These are phyloP conservation scores for Pammene aurita DNA, from an alignment of 2,888 invertebrate genomes.

Conservation along the genomic window DNA sequence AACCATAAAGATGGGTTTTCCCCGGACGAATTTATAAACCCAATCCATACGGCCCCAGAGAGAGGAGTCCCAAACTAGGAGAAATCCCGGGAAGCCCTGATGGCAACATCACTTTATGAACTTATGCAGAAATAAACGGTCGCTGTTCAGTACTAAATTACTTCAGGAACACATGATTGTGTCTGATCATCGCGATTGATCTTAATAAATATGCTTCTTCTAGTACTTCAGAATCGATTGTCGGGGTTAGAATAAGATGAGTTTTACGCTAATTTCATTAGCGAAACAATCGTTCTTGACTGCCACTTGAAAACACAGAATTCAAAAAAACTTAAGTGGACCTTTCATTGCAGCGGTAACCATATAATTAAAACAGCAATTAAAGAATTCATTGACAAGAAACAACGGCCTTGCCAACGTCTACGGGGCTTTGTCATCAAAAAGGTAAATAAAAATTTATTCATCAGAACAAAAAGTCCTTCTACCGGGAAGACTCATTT, in stretches of 20 bases:
- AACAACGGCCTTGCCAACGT: slow-evolving; percentile 38
- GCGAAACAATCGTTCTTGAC: not conserved
- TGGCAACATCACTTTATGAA: no score
- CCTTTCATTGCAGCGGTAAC: not conserved
- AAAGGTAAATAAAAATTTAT: slow-evolving; percentile 63
- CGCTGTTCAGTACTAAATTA: no score
- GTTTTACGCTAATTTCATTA: not conserved
- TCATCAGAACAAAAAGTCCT: slow-evolving; percentile 69
- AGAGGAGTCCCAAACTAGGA: no score
- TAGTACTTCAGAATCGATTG: no score
- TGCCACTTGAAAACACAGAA: not conserved
- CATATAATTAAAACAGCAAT: slow-evolving; percentile 27
- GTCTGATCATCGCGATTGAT: no score
- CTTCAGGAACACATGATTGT: no score
- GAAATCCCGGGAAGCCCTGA: no score
- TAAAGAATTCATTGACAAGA: slow-evolving; percentile 31
- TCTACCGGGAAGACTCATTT: slow-evolving; percentile 68
- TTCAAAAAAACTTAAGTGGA: not conserved
- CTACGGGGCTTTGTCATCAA: slow-evolving; percentile 48
- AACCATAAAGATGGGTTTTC: no score
- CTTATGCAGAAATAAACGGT: no score
- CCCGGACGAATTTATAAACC: no score
- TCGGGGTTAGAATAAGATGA: not conserved
- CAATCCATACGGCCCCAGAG: no score
- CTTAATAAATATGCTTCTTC: no score